A percentile compares a stretch with the other conserved stretches of the same genome.
phyloP scores from a whole-genome alignment of 1,140 invertebrate genomes.

The Phymorhynchus buccinoides region DNA sequence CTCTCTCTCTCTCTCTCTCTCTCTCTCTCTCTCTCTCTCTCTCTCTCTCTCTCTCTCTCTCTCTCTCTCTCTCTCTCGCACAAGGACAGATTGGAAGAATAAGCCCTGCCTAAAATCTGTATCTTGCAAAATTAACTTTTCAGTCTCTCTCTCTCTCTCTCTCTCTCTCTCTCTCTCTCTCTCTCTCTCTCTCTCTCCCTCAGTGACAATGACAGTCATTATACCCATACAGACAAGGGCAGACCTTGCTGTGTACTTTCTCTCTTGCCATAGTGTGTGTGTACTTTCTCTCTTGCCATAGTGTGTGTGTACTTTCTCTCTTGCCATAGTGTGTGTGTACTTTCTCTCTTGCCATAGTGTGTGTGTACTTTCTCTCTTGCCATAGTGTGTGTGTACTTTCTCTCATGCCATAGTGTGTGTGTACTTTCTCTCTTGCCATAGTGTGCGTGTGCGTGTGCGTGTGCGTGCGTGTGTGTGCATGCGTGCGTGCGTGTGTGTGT shows the following conservation, averaged over 20 bases:
- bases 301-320: neutral
- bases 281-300: neutral
- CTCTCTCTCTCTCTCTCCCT: conserved; percentile 4
- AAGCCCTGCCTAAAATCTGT: too few species aligned
- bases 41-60: too few species aligned
- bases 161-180: conserved; percentile 17
- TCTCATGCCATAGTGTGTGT: neutral
- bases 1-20: too few species aligned
- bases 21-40: too few species aligned
- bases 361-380: neutral
- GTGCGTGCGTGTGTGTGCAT: neutral
- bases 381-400: neutral
- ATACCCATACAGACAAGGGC: too few species aligned
- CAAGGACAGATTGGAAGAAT: too few species aligned
- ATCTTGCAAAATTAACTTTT: too few species aligned
- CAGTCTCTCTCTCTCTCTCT: conserved; percentile 12
- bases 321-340: neutral
- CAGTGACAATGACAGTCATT: neutral
- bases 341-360: neutral
- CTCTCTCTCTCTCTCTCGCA: too few species aligned
- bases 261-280: neutral
- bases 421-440: neutral
- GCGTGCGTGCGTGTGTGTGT: conserved; percentile 19
- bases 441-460: neutral
- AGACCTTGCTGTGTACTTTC: neutral